These are phyloP conservation scores for Alethe castanea DNA, from an alignment of 2,113 vertebrate species.

Conservation along the genomic window DNA sequence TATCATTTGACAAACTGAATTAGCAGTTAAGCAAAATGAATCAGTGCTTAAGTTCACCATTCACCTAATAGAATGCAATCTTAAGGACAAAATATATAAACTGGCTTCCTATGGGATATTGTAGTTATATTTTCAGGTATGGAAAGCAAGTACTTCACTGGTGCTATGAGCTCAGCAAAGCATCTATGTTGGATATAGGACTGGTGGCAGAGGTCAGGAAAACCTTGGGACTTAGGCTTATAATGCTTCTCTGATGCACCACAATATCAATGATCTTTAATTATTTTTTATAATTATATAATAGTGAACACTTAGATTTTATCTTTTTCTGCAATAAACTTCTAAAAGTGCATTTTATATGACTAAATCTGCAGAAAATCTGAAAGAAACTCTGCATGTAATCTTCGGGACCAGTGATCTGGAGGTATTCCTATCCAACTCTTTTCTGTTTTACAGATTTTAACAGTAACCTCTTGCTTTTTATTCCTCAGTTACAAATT, in stretches of 20 bases:
- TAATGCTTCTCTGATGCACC: background rate
- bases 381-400: background rate
- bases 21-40: background rate
- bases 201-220: background rate
- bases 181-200: background rate
- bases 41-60: background rate
- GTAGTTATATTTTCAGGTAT: background rate
- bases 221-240: background rate
- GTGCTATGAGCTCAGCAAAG: accelerated
- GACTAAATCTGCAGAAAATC: background rate
- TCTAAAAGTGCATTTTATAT: background rate
- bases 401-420: background rate
- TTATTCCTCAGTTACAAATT: background rate
- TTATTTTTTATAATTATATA: background rate
- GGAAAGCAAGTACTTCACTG: background rate
- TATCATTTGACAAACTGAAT: background rate
- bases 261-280: background rate
- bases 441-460: background rate
- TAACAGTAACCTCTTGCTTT: background rate
- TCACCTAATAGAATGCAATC: background rate
- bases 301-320: background rate
- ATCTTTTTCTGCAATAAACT: background rate
- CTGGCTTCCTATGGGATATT: background rate
- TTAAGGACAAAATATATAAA: background rate
- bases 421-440: background rate